Evolutionary conservation across 2,113 vertebrate genomes (phyloP).

Genomic region (Psephotus haematonotus): DNA sequence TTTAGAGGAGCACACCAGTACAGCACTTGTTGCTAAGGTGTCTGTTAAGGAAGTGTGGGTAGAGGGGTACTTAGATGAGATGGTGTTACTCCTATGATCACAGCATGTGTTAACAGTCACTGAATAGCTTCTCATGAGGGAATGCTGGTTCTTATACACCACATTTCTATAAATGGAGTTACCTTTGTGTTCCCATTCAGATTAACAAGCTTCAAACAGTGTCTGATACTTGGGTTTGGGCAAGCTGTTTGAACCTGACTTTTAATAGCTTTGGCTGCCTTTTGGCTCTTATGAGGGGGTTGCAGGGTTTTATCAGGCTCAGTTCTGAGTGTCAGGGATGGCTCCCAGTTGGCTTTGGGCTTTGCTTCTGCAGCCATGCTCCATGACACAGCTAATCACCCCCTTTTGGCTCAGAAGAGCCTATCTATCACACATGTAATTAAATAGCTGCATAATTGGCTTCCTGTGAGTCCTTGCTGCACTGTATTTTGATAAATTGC

Average conservation of each 20-base stretch:
- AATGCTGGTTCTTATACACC: background rate
- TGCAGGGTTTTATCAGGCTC: background rate
- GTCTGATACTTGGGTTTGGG: background rate
- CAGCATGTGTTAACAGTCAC: background rate
- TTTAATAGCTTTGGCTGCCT: background rate
- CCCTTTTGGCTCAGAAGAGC: background rate
- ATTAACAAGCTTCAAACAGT: background rate
- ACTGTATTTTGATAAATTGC: background rate
- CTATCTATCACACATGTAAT: background rate
- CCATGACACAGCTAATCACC: background rate
- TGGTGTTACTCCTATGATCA: background rate
- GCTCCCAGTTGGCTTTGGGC: background rate
- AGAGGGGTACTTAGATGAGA: background rate
- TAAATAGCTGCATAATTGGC: background rate
- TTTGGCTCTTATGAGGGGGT: background rate
- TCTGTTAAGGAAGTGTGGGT: too few relatives aligned
- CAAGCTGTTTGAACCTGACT: background rate
- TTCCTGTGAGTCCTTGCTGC: background rate
- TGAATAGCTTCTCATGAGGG: background rate
- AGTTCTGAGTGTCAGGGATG: background rate
- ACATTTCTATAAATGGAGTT: background rate
- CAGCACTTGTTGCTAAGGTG: background rate
- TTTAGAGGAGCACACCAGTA: accelerated
- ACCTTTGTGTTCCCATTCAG: background rate
- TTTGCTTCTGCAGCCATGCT: background rate